Evolutionary conservation across 2,888 invertebrate genomes (phyloP).

Genomic region (Nesidiocoris tenuis): DNA sequence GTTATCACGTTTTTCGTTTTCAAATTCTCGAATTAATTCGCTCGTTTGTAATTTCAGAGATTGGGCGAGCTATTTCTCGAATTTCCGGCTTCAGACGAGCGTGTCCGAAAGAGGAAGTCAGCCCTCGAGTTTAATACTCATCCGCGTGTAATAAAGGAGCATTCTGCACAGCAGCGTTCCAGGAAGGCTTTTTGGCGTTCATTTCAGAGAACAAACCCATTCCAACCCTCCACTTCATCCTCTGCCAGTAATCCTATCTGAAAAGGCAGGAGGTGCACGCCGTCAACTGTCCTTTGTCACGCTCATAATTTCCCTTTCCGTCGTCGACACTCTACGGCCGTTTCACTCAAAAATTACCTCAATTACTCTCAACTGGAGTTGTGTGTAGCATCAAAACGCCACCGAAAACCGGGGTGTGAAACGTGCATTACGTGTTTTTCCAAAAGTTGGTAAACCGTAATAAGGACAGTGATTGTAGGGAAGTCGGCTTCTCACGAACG

Average conservation of each 20-base stretch:
- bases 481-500: not conserved
- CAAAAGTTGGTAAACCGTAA: not conserved
- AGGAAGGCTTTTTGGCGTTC: constrained; percentile 3
- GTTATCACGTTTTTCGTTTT: not conserved
- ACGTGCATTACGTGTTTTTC: not conserved
- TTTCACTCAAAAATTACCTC: constrained; percentile 21
- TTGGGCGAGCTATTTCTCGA: not conserved
- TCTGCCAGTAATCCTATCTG: constrained; percentile 14
- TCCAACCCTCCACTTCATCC: not conserved
- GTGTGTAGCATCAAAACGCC: not conserved
- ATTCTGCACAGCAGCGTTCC: not conserved
- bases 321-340: not conserved
- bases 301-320: constrained; percentile 29
- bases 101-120: not conserved
- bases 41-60: too few species aligned
- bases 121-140: not conserved
- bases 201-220: constrained; percentile 11
- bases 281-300: constrained; percentile 39
- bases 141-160: constrained; percentile 14
- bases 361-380: constrained; percentile 7
- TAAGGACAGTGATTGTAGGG: not conserved
- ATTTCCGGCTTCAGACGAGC: not conserved
- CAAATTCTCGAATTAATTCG: not conserved
- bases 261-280: not conserved
- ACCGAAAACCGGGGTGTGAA: not conserved